These are phyloP conservation scores for Montipora sp. DNA, from an alignment of 64 coral and sea anemone genomes.

Conservation along the genomic window DNA sequence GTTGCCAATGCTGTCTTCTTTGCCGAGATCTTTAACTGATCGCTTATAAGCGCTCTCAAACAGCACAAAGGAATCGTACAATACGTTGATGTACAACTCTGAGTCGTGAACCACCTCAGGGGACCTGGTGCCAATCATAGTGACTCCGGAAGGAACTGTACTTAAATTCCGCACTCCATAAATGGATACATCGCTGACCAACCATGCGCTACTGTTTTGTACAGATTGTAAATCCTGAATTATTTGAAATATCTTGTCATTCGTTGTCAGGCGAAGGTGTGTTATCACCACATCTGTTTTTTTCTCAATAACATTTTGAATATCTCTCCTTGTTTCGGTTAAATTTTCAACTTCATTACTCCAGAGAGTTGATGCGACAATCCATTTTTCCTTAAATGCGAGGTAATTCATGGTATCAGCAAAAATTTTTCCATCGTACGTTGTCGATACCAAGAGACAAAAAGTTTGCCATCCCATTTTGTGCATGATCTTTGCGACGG, in stretches of 20 bases:
- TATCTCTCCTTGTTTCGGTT: background rate
- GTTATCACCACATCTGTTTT: conserved; percentile 17
- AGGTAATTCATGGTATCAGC: background rate
- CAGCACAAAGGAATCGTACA: conserved; percentile 36
- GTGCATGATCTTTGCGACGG: conserved; percentile 21
- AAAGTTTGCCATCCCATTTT: conserved; percentile 73
- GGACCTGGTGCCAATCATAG: background rate
- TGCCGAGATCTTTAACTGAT: background rate
- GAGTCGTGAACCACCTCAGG: background rate
- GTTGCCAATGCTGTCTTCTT: background rate
- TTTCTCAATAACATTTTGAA: background rate
- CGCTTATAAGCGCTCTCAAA: conserved; percentile 21
- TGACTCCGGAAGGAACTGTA: background rate
- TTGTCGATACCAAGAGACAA: conserved; percentile 2
- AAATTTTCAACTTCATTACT: conserved; percentile 1
- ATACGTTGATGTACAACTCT: conserved; percentile 2
- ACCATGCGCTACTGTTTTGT: background rate
- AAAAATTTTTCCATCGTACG: conserved; percentile 37
- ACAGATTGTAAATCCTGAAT: background rate
- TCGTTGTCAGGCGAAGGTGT: conserved; percentile 1
- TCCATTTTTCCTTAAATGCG: conserved; percentile 21
- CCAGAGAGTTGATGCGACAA: background rate
- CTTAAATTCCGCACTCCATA: background rate
- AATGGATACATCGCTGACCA: background rate
- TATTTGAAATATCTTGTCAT: conserved; percentile 16